phyloP scores from a whole-genome alignment of 2,888 invertebrate genomes.

The Spodoptera littoralis region DNA sequence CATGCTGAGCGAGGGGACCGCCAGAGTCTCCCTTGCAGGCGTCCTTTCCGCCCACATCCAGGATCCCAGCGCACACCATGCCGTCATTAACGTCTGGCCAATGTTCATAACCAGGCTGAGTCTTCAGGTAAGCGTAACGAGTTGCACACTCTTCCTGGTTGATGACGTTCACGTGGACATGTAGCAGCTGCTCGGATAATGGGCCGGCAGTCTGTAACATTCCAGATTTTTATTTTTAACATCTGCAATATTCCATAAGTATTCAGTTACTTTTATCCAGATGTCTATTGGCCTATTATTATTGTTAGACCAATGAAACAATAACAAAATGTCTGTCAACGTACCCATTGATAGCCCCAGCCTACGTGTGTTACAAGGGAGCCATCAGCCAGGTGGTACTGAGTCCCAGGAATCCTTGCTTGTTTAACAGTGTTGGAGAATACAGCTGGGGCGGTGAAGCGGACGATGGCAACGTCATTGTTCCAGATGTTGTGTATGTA shows the following conservation, averaged over 20 bases:
- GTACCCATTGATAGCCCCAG: conserved; percentile 69
- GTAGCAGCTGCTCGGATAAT: conserved; percentile 21
- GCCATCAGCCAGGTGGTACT: conserved; percentile 19
- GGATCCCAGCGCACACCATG: conserved; percentile 73
- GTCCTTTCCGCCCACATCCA: conserved; percentile 66
- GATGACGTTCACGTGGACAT: conserved; percentile 62
- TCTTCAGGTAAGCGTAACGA: conserved; percentile 61
- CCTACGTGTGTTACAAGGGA: conserved; percentile 55
- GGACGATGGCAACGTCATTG: conserved; percentile 67
- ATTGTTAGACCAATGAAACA: background rate
- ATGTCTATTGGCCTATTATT: too few species aligned
- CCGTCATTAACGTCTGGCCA: conserved; percentile 53
- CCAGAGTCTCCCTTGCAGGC: conserved; percentile 87
- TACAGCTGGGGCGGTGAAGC: conserved; percentile 53
- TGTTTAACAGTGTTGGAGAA: conserved; percentile 47
- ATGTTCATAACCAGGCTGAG: conserved; percentile 33
- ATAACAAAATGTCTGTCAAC: too few species aligned
- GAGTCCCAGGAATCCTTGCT: conserved; percentile 57
- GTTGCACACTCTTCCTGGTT: conserved; percentile 63
- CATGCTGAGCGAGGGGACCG: conserved; percentile 77
- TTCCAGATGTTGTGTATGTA: conserved; percentile 53
- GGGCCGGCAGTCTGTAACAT: conserved; percentile 8
- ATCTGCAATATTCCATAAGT: conserved; percentile 2
- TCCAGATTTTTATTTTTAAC: background rate
- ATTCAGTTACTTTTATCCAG: too few species aligned